Evolutionary conservation across 2,888 invertebrate genomes (phyloP), one percentile per base, ranked within the genome.

Genomic region (Oegoconia quadripuncta): DNA sequence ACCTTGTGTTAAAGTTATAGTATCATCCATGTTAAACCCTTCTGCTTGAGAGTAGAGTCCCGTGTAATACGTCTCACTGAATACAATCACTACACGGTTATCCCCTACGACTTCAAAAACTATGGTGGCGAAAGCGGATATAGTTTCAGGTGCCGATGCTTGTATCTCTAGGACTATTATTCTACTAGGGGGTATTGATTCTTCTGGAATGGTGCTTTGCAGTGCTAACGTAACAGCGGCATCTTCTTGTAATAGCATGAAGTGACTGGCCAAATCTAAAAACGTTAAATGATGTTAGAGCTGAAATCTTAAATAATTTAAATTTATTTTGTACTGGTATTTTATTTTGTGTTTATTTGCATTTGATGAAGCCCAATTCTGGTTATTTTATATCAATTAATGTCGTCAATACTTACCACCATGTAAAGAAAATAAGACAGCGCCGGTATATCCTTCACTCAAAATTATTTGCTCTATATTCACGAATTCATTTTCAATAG

Each of bases 161-260:
- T 52, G 50, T 13, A 70, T 28, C 27, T 59, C 56, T 0, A 67
- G 39, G n/a, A 61, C 9, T 18, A 64, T 52, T 7, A 66, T 40
- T 29, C 46, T 26, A 37, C 58, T 64, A 7, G 29, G 17, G 3
- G 63, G 53, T 37, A 68, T 34, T 3, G 33, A 14, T n/a, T 55
- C 45, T 28, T 57, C 52, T 6, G 65, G 52, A 3, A 64, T 55
- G 2, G 44, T 6, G 6, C 15, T 32, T 4, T 22, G 29, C 9
- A 66, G 40, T 3, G 32, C 29, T 5, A 70, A 37, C 56, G 18
- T 47, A 5, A 55, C 48, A 2, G 34, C 25, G 1, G 44, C 22
- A 3, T 38, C 53, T 27, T 42, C 34, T 2, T 37, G 16, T 2
- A 36, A 25, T 2, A 41, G 9, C 0, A 1, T 42, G 37, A 55